Evolutionary conservation across 1,140 invertebrate genomes (phyloP).

Genomic region (Drosophila sproati): DNA sequence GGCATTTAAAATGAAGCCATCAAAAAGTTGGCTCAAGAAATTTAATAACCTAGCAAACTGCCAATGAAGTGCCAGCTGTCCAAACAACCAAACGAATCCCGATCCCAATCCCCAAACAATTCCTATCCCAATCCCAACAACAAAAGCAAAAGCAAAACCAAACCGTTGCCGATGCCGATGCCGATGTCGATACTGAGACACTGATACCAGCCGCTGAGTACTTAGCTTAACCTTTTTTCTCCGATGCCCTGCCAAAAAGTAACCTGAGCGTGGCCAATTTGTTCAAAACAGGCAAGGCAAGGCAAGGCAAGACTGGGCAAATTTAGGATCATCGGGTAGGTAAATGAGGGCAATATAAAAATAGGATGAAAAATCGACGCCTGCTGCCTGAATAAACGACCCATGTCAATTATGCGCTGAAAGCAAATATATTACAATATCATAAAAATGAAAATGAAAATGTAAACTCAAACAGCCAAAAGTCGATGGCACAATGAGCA

Average conservation of each 20-base stretch:
- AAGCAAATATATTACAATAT: slow-evolving; percentile 83
- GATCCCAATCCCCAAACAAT: not conserved
- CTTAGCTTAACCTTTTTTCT: slow-evolving; percentile 67
- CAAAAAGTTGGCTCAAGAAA: slow-evolving; percentile 70
- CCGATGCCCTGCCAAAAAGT: slow-evolving; percentile 34
- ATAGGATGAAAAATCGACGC: slow-evolving; percentile 40
- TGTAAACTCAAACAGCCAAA: slow-evolving; percentile 75
- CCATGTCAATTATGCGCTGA: slow-evolving; percentile 82
- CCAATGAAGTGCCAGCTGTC: slow-evolving; percentile 78
- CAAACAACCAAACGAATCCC: slow-evolving; percentile 49
- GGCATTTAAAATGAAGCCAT: slow-evolving; percentile 64
- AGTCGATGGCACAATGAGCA: slow-evolving; percentile 51
- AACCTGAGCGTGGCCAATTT: slow-evolving; percentile 76
- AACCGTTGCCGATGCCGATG: not conserved
- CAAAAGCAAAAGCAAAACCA: not conserved
- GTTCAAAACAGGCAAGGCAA: slow-evolving; percentile 40
- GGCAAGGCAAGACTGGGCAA: not conserved
- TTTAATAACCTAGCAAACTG: slow-evolving; percentile 69
- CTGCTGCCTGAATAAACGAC: slow-evolving; percentile 72
- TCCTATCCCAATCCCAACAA: not conserved
- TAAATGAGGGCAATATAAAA: slow-evolving; percentile 6
- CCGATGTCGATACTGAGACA: slow-evolving; percentile 4
- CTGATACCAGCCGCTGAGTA: slow-evolving; percentile 42
- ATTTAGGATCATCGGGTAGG: not conserved
- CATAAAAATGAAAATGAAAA: slow-evolving; percentile 73